Percentiles rank a stretch among this genome's conserved stretches.
Conservation (phyloP, 2,797 vertebrate genomes). For the Gastrophryne carolinensis region DNA sequence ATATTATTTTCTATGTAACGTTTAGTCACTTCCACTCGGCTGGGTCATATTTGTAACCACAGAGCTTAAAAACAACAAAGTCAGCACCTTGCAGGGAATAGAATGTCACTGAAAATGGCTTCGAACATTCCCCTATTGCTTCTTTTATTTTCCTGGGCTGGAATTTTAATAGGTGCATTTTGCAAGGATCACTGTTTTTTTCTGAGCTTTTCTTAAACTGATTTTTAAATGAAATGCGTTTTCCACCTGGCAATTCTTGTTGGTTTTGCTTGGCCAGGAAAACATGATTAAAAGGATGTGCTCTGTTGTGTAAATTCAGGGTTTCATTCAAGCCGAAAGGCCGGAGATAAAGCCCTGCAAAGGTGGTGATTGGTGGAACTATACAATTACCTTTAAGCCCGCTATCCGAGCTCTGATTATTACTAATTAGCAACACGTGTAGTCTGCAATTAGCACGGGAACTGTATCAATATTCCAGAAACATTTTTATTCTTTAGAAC, state of each 20-base stretch:
- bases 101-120: neutral
- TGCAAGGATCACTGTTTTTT: neutral
- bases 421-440: constrained; percentile 58
- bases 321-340: constrained; percentile 55
- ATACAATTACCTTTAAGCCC: constrained; percentile 48
- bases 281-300: constrained; percentile 56
- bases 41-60: too few species aligned
- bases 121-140: neutral
- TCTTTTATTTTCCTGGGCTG: neutral
- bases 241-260: constrained; percentile 52
- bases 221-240: constrained; percentile 57
- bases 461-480: constrained; percentile 39
- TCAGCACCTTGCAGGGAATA: neutral
- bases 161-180: constrained; percentile 3
- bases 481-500: constrained; percentile 27
- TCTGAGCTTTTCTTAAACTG: neutral
- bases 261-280: constrained; percentile 58
- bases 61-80: neutral
- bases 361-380: constrained; percentile 51
- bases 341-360: constrained; percentile 55
- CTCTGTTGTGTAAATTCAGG: constrained; percentile 50
- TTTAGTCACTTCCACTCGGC: too few species aligned
- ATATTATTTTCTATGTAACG: neutral
- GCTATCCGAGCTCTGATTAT: constrained; percentile 44
- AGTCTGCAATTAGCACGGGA: constrained; percentile 52